Conservation (phyloP, 1,140 invertebrate species). For the Plutomurus gul region DNA sequence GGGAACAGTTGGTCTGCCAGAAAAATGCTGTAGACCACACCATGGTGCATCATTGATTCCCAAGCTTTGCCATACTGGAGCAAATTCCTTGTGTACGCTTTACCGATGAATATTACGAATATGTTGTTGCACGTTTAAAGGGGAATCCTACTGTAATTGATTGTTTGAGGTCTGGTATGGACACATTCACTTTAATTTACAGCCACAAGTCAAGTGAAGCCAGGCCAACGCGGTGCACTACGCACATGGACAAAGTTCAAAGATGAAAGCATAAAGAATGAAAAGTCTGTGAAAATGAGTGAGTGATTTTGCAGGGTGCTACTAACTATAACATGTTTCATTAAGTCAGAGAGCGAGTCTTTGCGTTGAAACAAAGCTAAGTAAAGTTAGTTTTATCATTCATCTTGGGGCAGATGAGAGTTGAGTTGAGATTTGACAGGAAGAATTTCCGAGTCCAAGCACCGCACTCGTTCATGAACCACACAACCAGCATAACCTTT, state of each 20-base stretch:
- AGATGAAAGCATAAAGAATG: neutral
- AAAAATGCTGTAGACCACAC: slow-evolving; percentile 1
- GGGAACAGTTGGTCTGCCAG: slow-evolving; percentile 15
- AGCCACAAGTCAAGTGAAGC: neutral
- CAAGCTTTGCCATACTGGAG: neutral
- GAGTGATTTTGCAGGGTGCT: slow-evolving; percentile 1
- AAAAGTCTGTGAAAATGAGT: neutral
- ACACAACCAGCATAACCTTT: neutral
- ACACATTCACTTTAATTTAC: slow-evolving; percentile 6
- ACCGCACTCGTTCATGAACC: slow-evolving; percentile 5
- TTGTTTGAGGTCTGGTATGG: too few species aligned
- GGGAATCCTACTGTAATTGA: too few species aligned
- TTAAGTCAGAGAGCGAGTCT: too few species aligned
- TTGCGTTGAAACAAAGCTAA: neutral
- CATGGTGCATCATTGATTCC: neutral
- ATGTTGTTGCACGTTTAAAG: too few species aligned
- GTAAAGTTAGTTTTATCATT: slow-evolving; percentile 23
- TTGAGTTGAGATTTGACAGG: neutral
- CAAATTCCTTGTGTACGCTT: neutral
- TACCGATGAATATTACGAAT: neutral
- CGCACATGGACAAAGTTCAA: neutral
- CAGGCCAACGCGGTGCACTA: neutral
- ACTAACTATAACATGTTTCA: neutral
- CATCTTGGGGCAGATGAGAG: slow-evolving; percentile 10
- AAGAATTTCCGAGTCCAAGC: slow-evolving; percentile 23